Evolutionary conservation across 1,140 invertebrate species (phyloP).

Genomic region (Archivesica marissinica): DNA sequence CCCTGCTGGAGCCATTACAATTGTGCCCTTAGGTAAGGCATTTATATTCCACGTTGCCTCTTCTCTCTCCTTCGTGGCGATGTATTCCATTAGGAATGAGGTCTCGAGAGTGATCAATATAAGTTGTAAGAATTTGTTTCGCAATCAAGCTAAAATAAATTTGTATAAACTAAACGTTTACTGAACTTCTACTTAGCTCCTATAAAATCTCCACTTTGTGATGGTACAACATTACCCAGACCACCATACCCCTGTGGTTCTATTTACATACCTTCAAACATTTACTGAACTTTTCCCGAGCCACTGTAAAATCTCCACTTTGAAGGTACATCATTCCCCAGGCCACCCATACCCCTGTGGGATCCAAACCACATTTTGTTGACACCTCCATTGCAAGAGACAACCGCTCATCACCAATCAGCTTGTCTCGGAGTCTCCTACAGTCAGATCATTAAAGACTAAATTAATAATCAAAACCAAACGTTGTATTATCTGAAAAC

Average conservation of each 20-base stretch:
- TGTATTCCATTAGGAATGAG: no score
- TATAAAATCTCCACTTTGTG: conserved; percentile 89
- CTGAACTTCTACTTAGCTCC: conserved; percentile 88
- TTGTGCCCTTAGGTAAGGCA: no score
- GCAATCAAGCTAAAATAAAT: no score
- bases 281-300: conserved; percentile 86
- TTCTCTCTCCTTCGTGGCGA: no score
- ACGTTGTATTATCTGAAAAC: neutral
- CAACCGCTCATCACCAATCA: conserved; percentile 93
- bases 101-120: no score
- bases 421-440: conserved; percentile 86
- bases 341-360: conserved; percentile 91
- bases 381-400: conserved; percentile 93
- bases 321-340: conserved; percentile 94
- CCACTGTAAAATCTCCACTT: conserved; percentile 90
- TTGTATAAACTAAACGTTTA: neutral
- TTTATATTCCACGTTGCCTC: no score
- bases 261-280: conserved; percentile 80
- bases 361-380: conserved; percentile 92
- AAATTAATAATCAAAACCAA: neutral
- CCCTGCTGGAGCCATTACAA: no score
- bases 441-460: conserved; percentile 63
- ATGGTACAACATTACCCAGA: neutral
- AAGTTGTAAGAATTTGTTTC: no score
- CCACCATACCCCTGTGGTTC: neutral